Conservation (phyloP, 2,797 vertebrate species). For the Pachyuromys duprasi region DNA sequence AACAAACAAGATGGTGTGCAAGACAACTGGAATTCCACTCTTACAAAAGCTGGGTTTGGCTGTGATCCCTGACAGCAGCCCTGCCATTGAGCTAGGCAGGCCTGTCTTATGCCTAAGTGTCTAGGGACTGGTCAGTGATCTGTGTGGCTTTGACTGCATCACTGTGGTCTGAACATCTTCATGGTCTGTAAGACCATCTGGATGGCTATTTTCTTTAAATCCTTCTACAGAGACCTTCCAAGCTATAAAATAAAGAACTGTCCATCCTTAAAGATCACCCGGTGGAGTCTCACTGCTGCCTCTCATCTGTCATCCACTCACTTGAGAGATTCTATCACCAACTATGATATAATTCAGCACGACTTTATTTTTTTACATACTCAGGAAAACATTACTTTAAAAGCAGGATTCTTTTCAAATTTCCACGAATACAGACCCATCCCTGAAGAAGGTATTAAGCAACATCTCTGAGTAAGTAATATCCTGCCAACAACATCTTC, state of each 20-base stretch:
- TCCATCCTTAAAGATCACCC: slow-evolving; percentile 1
- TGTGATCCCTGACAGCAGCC: background rate
- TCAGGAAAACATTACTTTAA: background rate
- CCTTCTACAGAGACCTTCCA: background rate
- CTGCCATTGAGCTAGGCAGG: background rate
- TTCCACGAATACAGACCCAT: background rate
- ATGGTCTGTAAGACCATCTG: background rate
- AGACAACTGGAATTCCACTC: background rate
- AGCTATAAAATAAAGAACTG: slow-evolving; percentile 10
- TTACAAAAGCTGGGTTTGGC: background rate
- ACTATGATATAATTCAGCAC: background rate
- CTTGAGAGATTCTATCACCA: slow-evolving; percentile 9
- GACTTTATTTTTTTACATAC: background rate
- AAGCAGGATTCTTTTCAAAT: background rate
- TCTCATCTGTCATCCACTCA: background rate
- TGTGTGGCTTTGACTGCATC: background rate
- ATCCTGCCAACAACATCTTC: slow-evolving; percentile 39
- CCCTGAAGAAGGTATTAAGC: slow-evolving; percentile 17
- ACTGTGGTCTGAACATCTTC: background rate
- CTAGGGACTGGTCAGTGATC: background rate
- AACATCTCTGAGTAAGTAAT: slow-evolving; percentile 39
- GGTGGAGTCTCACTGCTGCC: background rate
- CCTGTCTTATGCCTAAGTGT: background rate
- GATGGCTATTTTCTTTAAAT: background rate
- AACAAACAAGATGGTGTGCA: background rate